Conservation (phyloP, 2,888 invertebrate genomes). For the Amblyjoppa fuscipennis region DNA sequence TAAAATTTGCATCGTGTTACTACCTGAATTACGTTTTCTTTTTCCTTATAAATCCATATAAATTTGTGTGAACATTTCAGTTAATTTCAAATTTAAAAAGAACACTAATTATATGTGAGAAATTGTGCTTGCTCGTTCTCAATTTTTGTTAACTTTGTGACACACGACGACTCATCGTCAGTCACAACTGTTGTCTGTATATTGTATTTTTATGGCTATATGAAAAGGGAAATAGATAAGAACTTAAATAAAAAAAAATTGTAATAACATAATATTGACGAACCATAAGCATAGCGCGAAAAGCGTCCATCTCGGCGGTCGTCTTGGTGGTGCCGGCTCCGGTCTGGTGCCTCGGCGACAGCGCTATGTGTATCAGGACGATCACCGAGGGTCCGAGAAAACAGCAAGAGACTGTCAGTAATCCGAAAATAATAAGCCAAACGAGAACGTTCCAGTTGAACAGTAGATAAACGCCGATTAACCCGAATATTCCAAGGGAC, state of each 20-base stretch:
- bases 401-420: constrained; percentile 80
- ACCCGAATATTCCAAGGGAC: constrained; percentile 57
- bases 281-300: constrained; percentile 89
- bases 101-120: no score
- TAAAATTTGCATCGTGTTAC: no score
- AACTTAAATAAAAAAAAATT: not conserved
- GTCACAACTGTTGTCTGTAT: not conserved
- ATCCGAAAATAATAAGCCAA: constrained; percentile 77
- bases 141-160: no score
- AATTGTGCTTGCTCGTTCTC: no score
- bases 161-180: no score
- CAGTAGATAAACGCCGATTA: constrained; percentile 68
- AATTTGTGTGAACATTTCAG: no score
- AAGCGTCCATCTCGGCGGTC: constrained; percentile 88
- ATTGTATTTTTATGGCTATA: not conserved
- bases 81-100: no score
- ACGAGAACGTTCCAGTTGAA: constrained; percentile 75
- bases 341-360: constrained; percentile 89
- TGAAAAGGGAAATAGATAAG: not conserved
- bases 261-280: constrained; percentile 47
- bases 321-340: constrained; percentile 88
- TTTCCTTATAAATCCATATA: no score
- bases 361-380: constrained; percentile 88
- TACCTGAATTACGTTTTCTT: no score
- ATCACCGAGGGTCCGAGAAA: constrained; percentile 85